A percentile compares a stretch with the other conserved stretches of the same genome.
phyloP scores from a whole-genome alignment of 2,113 vertebrate species.

The Vimba vimba region DNA sequence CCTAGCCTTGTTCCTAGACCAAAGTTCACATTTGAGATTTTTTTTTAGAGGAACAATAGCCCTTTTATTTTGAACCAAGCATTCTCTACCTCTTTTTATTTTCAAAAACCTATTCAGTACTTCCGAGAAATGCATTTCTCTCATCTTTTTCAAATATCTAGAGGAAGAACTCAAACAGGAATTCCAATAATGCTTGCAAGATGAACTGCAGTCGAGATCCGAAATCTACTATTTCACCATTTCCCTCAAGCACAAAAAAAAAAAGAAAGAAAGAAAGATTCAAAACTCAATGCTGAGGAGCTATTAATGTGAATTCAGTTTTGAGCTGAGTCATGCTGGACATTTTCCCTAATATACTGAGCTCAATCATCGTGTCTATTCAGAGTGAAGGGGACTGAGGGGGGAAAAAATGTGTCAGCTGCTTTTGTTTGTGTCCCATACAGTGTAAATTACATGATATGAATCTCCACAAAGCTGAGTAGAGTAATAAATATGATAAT shows the following conservation, averaged over 20 bases:
- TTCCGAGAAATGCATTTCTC: not conserved
- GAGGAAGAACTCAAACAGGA: not conserved
- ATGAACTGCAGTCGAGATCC: not conserved
- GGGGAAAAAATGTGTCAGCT: slow-evolving; percentile 58
- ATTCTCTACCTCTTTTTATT: not conserved
- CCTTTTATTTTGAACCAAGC: not conserved
- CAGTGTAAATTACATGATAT: slow-evolving; percentile 67
- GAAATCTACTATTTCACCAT: slow-evolving; percentile 12
- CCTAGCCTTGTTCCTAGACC: not conserved
- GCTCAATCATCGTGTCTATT: slow-evolving; percentile 45
- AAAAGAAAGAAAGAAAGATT: not conserved
- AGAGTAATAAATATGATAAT: slow-evolving; percentile 76
- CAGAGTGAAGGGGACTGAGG: slow-evolving; percentile 48
- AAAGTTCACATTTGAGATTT: not conserved
- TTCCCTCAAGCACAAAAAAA: slow-evolving; percentile 8
- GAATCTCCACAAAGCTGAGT: slow-evolving; percentile 61
- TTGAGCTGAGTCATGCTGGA: slow-evolving; percentile 8
- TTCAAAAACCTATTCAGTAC: not conserved
- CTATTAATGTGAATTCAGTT: slow-evolving; percentile 15
- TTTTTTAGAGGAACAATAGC: not conserved
- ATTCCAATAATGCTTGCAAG: not conserved
- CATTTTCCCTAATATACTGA: not conserved
- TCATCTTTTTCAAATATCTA: not conserved
- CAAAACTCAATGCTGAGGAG: not conserved
- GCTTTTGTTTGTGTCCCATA: slow-evolving; percentile 62